Evolutionary conservation across 2,797 vertebrate genomes (phyloP), one percentile per base, ranked within the genome.

Genomic region (Anguilla anguilla): DNA sequence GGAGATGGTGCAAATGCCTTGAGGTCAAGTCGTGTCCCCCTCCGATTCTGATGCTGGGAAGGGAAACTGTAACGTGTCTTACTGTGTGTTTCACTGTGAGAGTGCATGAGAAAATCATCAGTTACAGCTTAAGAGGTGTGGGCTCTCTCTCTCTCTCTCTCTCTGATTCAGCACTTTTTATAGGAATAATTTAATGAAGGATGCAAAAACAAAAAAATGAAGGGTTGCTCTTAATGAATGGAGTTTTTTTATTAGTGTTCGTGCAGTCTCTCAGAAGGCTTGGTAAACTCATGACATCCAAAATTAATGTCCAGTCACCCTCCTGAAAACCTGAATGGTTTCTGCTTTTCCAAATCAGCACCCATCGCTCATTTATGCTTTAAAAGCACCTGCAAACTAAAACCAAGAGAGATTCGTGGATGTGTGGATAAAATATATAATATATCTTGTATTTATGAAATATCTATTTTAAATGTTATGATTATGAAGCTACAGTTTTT

Each of bases 1-100:
- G 88, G 95, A 95, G 93, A 94, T 88, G 93, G 93, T 89, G 90
- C 89, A 94, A 95, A 91, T 92, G 85, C 91, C 92, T 91, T 85
- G 9, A 83, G 86, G 89, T 85, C 53, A 84, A 46, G 90, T 91
- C 90, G 90, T 91, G 89, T 6, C 88, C 85, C 61, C 67, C 72
- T 67, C 69, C 25, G 10, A 84, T 67, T 74, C 77, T 88, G 6
- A 43, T 61, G 69, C 88, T 67, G 15, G 64, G 86, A 55, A 43
- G 90, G 90, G 90, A 91, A 49, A 93, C 90, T 87, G 55, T 59
- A 72, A 72, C 35, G 10, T 81, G 25, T 84, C 88, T 88, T 93
- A 72, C 91, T 89, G 86, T 92, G 90, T 93, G 85, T 88, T 90
- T 90, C 91, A 91, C 92, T 88, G 93, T 93, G 89, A 94, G 91